Base-by-base conservation (phyloP, 2,888 invertebrate genomes). In the Belgica antarctica region DNA sequence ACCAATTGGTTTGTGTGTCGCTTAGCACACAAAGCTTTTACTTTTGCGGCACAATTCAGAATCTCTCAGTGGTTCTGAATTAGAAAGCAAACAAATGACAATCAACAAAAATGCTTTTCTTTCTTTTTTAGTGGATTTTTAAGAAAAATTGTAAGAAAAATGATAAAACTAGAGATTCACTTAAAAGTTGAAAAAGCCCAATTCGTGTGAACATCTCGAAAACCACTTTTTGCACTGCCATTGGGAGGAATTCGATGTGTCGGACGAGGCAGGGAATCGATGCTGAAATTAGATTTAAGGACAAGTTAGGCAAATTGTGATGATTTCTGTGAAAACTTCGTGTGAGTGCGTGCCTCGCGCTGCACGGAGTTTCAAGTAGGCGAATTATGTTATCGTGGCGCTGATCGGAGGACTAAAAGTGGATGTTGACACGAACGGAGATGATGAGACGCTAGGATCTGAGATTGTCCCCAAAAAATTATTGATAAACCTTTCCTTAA, bases 81-180 rank as follows among this genome's bases (percentile, higher is more conserved):
- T 59, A 2, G 10, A 59, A 27, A n/a, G 27, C 25, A 24, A 24
- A 19, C 27, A 52, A 12, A 25, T 25, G 17, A 22, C 27, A 15
- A 52, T 3, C 47, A 66, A 46, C 25, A 66, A 27, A 66, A 66
- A 57, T 68, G 57, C 57, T 68, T 46, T 68, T 57, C 34, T 68
- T 68, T 68, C 68, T 68, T 68, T 66, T 68, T 68, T 68, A 68
- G 68, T 68, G 68, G 57, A 57, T 27, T 24, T 57, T 68, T 66
- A 66, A 52, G 46, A 57, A 47, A 68, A 27, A 22, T 52, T 52
- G 52, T 52, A 52, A 52, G 52, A 52, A 52, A 52, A 31, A 31
- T 31, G 34, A 31, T 31, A 31, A 31, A 8, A n/a, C n/a, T n/a
- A n/a, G n/a, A n/a, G n/a, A n/a, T n/a, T n/a, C 12, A 31, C 34